Evolutionary conservation across 2,797 vertebrate species (phyloP), one percentile per base, ranked within the genome.

Genomic region (Merluccius polli): DNA sequence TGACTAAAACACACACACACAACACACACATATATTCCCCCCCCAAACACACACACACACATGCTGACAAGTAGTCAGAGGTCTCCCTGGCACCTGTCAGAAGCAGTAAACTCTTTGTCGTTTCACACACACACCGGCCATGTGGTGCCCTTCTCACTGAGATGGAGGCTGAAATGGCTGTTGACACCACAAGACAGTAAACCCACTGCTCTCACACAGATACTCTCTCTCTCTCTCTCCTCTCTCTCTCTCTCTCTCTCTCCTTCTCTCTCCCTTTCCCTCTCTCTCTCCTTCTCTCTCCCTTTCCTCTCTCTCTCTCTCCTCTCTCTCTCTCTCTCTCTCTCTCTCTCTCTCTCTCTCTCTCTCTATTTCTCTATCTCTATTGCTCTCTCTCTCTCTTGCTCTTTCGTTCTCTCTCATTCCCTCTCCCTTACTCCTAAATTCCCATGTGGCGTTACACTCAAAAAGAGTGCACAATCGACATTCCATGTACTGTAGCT

Each of bases 31-130:
- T 13, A 44, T 2, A 44, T 21, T 27, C 33, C 36, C 35, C 31
- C 27, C 33, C 36, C 35, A 18, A n/a, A 72, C 36, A 30, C 71
- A 29, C 36, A 73, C 29, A 71, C 68, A 35, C 68, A 59, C 68
- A 52, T 29, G 16, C 83, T 85, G 81, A 90, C 84, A 87, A 83
- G 76, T 73, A 81, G 79, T 27, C 77, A 79, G 76, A 83, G 89
- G 89, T 87, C 89, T 88, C 79, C 67, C 82, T 88, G 90, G 88
- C 90, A 88, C 87, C 68, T 93, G 92, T 94, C 92, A 92, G 89
- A 93, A 90, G 80, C 79, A 78, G 88, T 88, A 89, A 91, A 87
- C 86, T 90, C 84, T 80, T 84, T 89, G 85, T 88, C 83, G 85
- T 89, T 86, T 83, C 44, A 52, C 84, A 78, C 77, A 2, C 73